These are phyloP conservation scores for Conus betulinus DNA, from an alignment of 1,140 invertebrate genomes.

Conservation along the genomic window DNA sequence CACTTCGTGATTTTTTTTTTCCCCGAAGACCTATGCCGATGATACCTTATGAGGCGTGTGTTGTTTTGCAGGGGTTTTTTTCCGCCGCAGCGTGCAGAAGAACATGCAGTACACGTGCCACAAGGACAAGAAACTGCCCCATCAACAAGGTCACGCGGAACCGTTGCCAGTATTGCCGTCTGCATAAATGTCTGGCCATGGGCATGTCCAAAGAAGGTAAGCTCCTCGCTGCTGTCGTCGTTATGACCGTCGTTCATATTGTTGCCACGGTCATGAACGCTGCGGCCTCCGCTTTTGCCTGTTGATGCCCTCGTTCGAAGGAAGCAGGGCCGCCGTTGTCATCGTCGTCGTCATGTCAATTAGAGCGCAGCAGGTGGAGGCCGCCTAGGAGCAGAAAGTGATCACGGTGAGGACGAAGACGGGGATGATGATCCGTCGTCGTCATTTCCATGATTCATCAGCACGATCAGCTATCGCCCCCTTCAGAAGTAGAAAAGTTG, in stretches of 20 bases:
- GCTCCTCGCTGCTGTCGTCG: not conserved
- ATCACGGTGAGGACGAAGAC: too few species aligned
- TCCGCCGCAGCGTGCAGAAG: conserved; percentile 75
- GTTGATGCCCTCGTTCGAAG: too few species aligned
- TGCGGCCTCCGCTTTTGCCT: too few species aligned
- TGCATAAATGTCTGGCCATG: conserved; percentile 71
- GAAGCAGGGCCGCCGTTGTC: not conserved
- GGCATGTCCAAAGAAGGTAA: conserved; percentile 76
- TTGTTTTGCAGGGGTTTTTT: conserved; percentile 70
- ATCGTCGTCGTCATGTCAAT: not conserved
- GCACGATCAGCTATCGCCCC: not conserved
- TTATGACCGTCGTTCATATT: not conserved
- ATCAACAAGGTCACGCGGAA: conserved; percentile 75
- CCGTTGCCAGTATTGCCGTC: conserved; percentile 74
- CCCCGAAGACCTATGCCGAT: too few species aligned
- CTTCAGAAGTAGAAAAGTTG: too few species aligned
- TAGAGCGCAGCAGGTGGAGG: too few species aligned
- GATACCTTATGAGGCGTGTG: not conserved
- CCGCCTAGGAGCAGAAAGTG: too few species aligned
- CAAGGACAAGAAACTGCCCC: conserved; percentile 73
- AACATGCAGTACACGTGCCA: conserved; percentile 76
- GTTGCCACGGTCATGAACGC: not conserved
- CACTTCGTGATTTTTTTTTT: too few species aligned
- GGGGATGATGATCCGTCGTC: not conserved
- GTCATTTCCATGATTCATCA: not conserved